phyloP scores from a whole-genome alignment of 2,113 vertebrate species.

The Orcinus orca region DNA sequence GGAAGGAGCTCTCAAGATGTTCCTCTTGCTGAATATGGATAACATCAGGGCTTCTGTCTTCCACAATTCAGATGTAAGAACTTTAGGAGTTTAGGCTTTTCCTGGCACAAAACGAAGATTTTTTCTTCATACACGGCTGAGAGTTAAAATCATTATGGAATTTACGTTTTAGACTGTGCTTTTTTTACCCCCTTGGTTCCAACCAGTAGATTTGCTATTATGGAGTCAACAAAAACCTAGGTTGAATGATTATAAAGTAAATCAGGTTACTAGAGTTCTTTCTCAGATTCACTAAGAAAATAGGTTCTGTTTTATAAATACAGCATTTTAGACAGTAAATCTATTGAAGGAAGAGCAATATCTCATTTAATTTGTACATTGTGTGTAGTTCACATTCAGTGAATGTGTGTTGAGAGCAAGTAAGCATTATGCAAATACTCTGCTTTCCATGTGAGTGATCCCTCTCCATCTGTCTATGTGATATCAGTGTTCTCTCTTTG shows the following conservation, averaged over 20 bases:
- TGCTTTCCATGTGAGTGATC: not conserved
- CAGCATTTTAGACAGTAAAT: not conserved
- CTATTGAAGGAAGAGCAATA: no score
- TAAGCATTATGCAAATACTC: not conserved
- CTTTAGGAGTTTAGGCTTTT: not conserved
- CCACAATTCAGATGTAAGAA: not conserved
- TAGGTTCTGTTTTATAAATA: not conserved
- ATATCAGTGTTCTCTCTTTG: not conserved
- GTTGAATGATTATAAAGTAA: not conserved
- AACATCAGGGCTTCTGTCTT: not conserved
- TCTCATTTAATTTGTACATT: not conserved
- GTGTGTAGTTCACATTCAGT: not conserved
- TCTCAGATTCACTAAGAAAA: not conserved
- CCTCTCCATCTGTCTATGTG: not conserved
- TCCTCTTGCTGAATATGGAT: slow-evolving; percentile 86
- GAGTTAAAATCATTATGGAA: not conserved
- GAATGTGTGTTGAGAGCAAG: not conserved
- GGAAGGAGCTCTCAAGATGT: slow-evolving; percentile 90
- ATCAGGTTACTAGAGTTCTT: not conserved
- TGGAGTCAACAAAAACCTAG: not conserved
- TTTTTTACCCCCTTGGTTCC: not conserved
- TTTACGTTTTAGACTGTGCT: not conserved
- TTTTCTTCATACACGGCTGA: not conserved
- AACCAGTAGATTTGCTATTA: not conserved
- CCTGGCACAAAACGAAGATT: not conserved